Conservation (phyloP, 2,113 vertebrate genomes). For the Elanoides forficatus region DNA sequence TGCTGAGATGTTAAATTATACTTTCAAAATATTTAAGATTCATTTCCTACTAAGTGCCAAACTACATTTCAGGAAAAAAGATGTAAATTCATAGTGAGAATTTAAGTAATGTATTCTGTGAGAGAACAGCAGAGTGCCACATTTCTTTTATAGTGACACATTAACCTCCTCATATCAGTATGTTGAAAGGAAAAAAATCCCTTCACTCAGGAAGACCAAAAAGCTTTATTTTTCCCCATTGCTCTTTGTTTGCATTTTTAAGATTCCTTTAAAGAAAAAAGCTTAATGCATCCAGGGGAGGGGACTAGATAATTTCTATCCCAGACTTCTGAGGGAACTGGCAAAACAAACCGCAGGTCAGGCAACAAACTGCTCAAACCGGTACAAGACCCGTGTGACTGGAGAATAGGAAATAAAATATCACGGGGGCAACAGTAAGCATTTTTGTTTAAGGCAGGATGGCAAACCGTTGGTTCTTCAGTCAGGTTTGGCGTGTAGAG, state of each 20-base stretch:
- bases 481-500: background rate
- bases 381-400: background rate
- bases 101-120: constrained; percentile 57
- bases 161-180: constrained; percentile 48
- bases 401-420: background rate
- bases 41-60: constrained; percentile 49
- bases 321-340: background rate
- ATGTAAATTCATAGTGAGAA: constrained; percentile 51
- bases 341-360: background rate
- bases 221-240: background rate
- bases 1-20: constrained; percentile 47
- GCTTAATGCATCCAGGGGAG: background rate
- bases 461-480: background rate
- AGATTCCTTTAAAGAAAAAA: constrained; percentile 20
- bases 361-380: background rate
- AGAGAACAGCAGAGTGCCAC: constrained; percentile 42
- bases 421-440: background rate
- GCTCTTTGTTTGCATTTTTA: constrained; percentile 38
- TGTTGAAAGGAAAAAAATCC: constrained; percentile 33
- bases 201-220: constrained; percentile 4
- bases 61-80: constrained; percentile 44
- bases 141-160: constrained; percentile 59
- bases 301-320: background rate
- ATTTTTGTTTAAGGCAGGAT: background rate
- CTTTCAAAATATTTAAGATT: constrained; percentile 69